Evolutionary conservation across 2,797 vertebrate genomes (phyloP).

Genomic region (Euphonia xanthogaster): DNA sequence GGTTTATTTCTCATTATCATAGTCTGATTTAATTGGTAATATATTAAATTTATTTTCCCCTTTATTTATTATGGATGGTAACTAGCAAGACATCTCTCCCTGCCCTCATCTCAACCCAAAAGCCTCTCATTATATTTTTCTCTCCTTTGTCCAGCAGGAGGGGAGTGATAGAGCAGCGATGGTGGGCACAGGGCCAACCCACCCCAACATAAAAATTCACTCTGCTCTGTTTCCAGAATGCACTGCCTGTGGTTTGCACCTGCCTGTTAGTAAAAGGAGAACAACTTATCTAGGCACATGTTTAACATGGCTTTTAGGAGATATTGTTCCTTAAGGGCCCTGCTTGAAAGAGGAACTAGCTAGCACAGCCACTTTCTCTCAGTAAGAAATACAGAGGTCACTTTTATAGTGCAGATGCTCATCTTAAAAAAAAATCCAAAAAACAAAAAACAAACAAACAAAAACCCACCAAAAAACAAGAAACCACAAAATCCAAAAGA

Average conservation of each 20-base stretch:
- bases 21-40: not conserved
- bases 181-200: not conserved
- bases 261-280: not conserved
- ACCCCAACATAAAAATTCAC: not conserved
- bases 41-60: not conserved
- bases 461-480: too few species aligned
- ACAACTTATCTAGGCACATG: not conserved
- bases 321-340: not conserved
- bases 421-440: not conserved
- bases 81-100: not conserved
- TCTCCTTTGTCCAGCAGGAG: not conserved
- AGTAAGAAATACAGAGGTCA: not conserved
- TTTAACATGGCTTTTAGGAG: not conserved
- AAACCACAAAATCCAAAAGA: not conserved
- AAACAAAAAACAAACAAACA: too few species aligned
- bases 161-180: not conserved
- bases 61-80: accelerated
- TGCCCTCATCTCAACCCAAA: not conserved
- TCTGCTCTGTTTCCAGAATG: not conserved
- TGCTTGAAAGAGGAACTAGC: not conserved
- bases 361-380: not conserved
- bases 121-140: not conserved
- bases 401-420: not conserved
- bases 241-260: not conserved
- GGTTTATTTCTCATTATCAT: not conserved